Evolutionary conservation across 1,140 invertebrate species (phyloP), one percentile per base, ranked within the genome.

Genomic region (Drosophila lacertosa): DNA sequence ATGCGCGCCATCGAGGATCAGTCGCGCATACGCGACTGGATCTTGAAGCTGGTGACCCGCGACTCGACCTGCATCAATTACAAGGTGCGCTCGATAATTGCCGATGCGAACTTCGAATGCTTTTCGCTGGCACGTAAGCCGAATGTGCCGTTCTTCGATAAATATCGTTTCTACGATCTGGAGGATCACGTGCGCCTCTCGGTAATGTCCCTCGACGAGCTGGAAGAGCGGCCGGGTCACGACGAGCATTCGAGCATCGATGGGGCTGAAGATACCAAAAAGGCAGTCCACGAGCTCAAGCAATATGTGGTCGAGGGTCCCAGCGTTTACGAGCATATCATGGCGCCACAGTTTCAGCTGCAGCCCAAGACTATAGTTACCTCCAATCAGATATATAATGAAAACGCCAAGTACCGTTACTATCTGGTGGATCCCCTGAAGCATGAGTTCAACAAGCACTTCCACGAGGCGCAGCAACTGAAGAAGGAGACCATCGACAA

Each of bases 361-460:
- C 89, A 92, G 11, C 92, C 92, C 48, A 89, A 91, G n/a, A 81
- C 91, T 7, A 60, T 77, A 4, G 92, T 93, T n/a, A 90, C 91
- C 0, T 92, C 90, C 11, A 51, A 63, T 48, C 92, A 93, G 64
- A 64, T 91, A 32, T 71, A 72, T 32, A 59, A 89, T 22, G 86
- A 92, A 3, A 82, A 84, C 58, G 65, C 58, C 42, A 83, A 91
- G 44, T 62, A 91, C 15, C 67, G 53, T 3, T 62, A 88, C 15
- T 92, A 93, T 15, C 58, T 90, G 7, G 75, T 48, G 4, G 89
- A 86, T 45, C 89, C 83, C 0, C 67, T 93, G 9, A 91, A 90
- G 16, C 50, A 76, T 4, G 82, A 92, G 51, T 94, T 93, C 64
- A 94, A 94, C 54, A 81, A 91, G 47, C 40, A 84, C 10, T 94